A percentile compares a stretch with the other conserved stretches of the same genome.
Conservation (phyloP, 2,113 vertebrate species). For the Prinia subflava region DNA sequence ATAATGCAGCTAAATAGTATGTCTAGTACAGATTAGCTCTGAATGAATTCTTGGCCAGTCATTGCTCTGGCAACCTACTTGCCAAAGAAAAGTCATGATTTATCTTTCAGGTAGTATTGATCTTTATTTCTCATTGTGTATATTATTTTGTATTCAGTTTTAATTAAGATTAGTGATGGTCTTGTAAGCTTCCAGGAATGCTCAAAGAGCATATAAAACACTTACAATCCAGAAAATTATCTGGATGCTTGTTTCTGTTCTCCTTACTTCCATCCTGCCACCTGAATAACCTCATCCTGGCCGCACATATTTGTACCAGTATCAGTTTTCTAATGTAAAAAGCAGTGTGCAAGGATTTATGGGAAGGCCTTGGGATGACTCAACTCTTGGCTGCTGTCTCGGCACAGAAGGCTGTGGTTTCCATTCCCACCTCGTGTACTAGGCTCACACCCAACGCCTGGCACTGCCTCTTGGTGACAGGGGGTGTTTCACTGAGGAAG, state of each 20-base stretch:
- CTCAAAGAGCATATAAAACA: background rate
- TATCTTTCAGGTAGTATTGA: background rate
- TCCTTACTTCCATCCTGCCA: background rate
- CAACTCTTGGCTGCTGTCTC: slow-evolving; percentile 16
- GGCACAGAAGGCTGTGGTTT: slow-evolving; percentile 47
- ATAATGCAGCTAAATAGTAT: background rate
- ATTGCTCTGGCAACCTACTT: background rate
- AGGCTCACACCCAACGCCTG: slow-evolving; percentile 7
- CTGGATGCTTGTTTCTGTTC: background rate
- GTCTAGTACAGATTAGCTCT: background rate
- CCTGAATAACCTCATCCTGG: background rate
- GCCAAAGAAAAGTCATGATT: background rate
- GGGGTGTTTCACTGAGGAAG: background rate
- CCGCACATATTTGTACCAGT: background rate
- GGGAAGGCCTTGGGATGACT: slow-evolving; percentile 1
- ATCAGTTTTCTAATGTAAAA: background rate
- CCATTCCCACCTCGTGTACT: slow-evolving; percentile 18
- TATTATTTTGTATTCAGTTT: background rate
- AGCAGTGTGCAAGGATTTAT: background rate
- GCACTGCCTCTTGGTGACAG: background rate
- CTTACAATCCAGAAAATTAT: background rate
- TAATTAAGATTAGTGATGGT: background rate
- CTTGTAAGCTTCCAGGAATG: background rate
- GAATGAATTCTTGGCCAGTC: background rate
- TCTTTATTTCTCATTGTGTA: background rate